Conservation (phyloP, 2,888 invertebrate genomes). For the Thymelicus sylvestris region DNA sequence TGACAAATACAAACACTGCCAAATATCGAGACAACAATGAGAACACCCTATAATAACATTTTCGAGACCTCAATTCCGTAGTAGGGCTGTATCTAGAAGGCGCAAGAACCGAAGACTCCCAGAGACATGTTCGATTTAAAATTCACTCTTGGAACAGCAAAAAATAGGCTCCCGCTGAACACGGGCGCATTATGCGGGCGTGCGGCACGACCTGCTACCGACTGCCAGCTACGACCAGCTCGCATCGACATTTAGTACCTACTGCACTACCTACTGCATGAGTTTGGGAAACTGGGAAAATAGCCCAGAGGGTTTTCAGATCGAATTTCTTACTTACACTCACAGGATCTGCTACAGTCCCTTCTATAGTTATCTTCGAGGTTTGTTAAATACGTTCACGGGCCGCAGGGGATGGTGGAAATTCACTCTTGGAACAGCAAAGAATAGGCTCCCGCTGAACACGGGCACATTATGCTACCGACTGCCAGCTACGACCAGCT, state of each 20-base stretch:
- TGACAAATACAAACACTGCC: too few species aligned
- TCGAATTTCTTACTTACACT: too few species aligned
- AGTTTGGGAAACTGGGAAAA: background rate
- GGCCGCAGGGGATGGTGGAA: slow-evolving; percentile 43
- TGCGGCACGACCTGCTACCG: slow-evolving; percentile 70
- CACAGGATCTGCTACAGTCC: too few species aligned
- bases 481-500: slow-evolving; percentile 35
- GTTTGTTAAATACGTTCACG: too few species aligned
- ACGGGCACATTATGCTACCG: slow-evolving; percentile 65
- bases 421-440: slow-evolving; percentile 75
- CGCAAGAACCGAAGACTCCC: slow-evolving; percentile 68
- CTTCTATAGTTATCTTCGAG: too few species aligned
- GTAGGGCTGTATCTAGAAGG: slow-evolving; percentile 56
- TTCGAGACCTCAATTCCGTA: slow-evolving; percentile 36
- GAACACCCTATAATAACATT: too few species aligned
- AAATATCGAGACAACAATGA: too few species aligned
- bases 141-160: slow-evolving; percentile 75
- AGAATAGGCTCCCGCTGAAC: slow-evolving; percentile 76
- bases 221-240: slow-evolving; percentile 35
- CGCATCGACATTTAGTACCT: slow-evolving; percentile 4
- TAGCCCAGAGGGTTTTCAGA: background rate
- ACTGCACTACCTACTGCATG: background rate
- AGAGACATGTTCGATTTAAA: slow-evolving; percentile 79
- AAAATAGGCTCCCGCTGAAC: slow-evolving; percentile 76
- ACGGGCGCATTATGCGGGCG: slow-evolving; percentile 77